Evolutionary conservation across 2,113 vertebrate species (phyloP), one percentile per base, ranked within the genome.

Genomic region (Dipodomys spectabilis): DNA sequence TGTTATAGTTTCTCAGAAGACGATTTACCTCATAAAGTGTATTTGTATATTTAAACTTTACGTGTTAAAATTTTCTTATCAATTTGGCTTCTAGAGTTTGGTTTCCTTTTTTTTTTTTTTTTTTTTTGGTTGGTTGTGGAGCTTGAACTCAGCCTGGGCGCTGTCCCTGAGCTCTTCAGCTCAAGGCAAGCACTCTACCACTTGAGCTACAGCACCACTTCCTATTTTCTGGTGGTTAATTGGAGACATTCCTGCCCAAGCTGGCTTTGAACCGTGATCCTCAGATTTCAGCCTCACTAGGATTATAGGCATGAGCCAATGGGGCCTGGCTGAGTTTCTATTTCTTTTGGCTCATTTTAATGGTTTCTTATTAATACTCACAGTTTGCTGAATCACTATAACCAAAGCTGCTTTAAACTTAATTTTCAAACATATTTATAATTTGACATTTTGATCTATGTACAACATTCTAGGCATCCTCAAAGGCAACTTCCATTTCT

Each of bases 311-410:
- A 39, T 39, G 5, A 39, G 39, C 39, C 39, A 39, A 39, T 39
- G 39, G 39, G 39, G 39, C 5, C 39, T 39, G 5, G 39, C 39
- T 39, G 39, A 39, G 39, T 88, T 28, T 69, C 69, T 69, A 64
- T 86, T 83, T 86, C 77, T 92, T 78, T 71, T 85, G 69, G 68
- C 19, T 75, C 62, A 80, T 94, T 90, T 62, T n/a, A 35, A 67
- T 39, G 68, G 45, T 19, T 79, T 32, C 30, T 67, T 85, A 35
- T 49, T 74, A 74, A 82, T 67, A 64, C 3, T 92, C n/a, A 65
- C 25, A 25, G 45, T 62, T 35, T 84, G 30, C 92, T 78, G 28
- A 82, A 35, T 73, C 53, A 87, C 0, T 90, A 7, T 62, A 79
- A 88, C 32, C 25, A 77, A 62, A 72, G 12, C 86, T 92, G 73